Base-by-base conservation (phyloP, 2,113 vertebrate species). In the Limanda limanda region DNA sequence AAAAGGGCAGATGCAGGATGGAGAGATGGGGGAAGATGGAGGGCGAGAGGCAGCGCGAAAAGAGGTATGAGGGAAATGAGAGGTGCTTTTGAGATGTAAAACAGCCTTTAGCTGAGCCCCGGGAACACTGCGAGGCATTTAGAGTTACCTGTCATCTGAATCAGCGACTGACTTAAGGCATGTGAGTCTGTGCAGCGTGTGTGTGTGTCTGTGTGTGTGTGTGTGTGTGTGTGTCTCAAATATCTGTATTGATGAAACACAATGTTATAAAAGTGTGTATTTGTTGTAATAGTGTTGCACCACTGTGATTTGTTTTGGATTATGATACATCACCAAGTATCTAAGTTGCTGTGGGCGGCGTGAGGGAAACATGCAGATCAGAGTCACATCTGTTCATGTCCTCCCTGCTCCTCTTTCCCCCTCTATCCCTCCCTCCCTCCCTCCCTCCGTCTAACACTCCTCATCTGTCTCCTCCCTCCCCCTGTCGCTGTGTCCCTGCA, bases 1-100 rank as follows among this genome's bases (percentile, higher is more conserved):
- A 71, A 65, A 81, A 64, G 67, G 52, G 59, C 27, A 58, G 68
- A 67, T 37, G 52, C 21, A 74, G 75, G 66, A 67, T 79, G 71
- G 68, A 66, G 48, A 60, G 65, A 69, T 37, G 58, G 27, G 31
- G 31, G 31, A 31, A 7, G 31, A 31, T 31, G 31, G 31, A 31
- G 31, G 25, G 58, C n/a, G 60, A 67, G 27, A 76, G 66, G 64
- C 58, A 24, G 23, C 45, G 78, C 67, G 52, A 81, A 81, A 59
- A 52, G 48, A 68, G 73, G 60, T 67, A 65, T 79, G 70, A 84
- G 58, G 9, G 75, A 85, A 75, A 83, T 74, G 61, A 86, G 74
- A 83, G 71, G 78, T 78, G 76, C 79, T 89, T 92, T 91, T 93
- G 75, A 90, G 86, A 88, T 93, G 88, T 83, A 86, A 92, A 92